phyloP scores from a whole-genome alignment of 2,113 vertebrate genomes.

The Myrmecobius fasciatus region DNA sequence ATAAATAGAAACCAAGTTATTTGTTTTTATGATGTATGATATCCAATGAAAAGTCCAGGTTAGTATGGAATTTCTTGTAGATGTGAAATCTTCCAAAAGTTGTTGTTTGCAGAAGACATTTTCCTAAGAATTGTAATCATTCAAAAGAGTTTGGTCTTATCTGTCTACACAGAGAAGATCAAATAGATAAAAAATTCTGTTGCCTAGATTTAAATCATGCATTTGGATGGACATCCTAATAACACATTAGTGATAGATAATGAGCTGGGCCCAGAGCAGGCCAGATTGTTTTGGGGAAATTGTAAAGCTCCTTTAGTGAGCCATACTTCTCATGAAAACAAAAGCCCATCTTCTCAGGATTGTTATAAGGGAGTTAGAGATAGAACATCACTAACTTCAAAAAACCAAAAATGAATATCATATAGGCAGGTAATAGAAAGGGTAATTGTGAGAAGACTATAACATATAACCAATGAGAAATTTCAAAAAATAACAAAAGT shows the following conservation, averaged over 20 bases:
- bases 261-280: too few species aligned
- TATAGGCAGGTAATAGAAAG: neutral
- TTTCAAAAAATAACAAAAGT: neutral
- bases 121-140: too few species aligned
- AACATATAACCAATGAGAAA: neutral
- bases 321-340: neutral
- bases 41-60: too few species aligned
- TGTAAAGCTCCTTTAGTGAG: neutral
- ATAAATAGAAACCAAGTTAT: too few species aligned
- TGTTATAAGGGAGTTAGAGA: neutral
- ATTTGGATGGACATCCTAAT: neutral
- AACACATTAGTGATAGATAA: neutral
- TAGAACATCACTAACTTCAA: neutral
- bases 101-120: too few species aligned
- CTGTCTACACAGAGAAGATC: too few species aligned
- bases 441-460: neutral
- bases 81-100: too few species aligned
- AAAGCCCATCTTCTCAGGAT: neutral
- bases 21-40: too few species aligned
- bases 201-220: neutral
- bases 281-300: neutral
- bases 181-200: too few species aligned
- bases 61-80: too few species aligned
- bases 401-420: neutral
- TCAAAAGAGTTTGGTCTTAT: too few species aligned